These are phyloP conservation scores for Microchirus variegatus DNA, from an alignment of 2,797 vertebrate species.

Conservation along the genomic window DNA sequence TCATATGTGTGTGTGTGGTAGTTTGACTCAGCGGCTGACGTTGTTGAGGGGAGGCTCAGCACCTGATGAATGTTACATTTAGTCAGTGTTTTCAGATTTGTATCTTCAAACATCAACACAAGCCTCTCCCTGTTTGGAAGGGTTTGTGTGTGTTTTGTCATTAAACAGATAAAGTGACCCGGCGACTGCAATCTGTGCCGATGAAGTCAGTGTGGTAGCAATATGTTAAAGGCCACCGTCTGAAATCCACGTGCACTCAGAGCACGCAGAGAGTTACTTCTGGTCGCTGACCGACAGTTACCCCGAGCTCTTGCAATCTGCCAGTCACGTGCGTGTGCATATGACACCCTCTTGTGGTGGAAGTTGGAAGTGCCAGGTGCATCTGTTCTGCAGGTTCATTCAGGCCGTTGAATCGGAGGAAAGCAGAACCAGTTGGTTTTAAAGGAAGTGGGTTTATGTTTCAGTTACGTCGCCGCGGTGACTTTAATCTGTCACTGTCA, in stretches of 20 bases:
- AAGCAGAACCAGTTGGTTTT: slow-evolving; percentile 24
- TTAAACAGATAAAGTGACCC: slow-evolving; percentile 15
- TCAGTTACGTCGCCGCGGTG: slow-evolving; percentile 21
- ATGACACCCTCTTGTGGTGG: slow-evolving; percentile 57
- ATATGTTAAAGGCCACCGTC: slow-evolving; percentile 46
- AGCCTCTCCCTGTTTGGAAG: background rate
- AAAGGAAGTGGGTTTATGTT: slow-evolving; percentile 34
- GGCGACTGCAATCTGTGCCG: slow-evolving; percentile 25
- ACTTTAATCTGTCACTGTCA: background rate
- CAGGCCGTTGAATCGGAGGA: slow-evolving; percentile 32
- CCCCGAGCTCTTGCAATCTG: slow-evolving; percentile 26
- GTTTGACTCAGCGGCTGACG: background rate
- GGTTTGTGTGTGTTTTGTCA: background rate
- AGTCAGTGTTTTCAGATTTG: slow-evolving; percentile 1
- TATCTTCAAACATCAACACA: slow-evolving; percentile 10
- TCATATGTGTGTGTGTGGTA: background rate
- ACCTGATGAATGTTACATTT: slow-evolving; percentile 11
- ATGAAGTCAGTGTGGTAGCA: slow-evolving; percentile 35
- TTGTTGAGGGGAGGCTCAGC: background rate
- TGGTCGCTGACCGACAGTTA: slow-evolving; percentile 74
- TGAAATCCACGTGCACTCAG: slow-evolving; percentile 38
- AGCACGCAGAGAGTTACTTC: slow-evolving; percentile 50
- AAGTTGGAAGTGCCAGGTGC: background rate
- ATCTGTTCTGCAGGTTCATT: slow-evolving; percentile 22
- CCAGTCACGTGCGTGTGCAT: background rate